phyloP scores from a whole-genome alignment of 2,888 invertebrate species.

The Sabellastarte sp. region DNA sequence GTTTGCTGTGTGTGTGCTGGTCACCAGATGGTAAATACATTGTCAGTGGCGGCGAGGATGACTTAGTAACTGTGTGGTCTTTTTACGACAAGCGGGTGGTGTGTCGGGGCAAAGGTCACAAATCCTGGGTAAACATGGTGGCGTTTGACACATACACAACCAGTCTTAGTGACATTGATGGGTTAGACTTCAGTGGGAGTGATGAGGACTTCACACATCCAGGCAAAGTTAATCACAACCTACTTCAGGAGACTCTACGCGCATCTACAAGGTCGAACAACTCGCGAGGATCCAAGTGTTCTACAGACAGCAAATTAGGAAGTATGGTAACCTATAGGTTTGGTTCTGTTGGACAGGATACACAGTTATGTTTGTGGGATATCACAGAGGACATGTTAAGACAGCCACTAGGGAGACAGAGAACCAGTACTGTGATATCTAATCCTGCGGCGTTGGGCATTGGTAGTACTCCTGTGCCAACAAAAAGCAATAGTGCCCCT shows the following conservation, averaged over 20 bases:
- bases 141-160: constrained; percentile 71
- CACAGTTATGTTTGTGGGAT: constrained; percentile 97
- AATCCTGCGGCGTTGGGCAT: not conserved
- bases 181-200: constrained; percentile 61
- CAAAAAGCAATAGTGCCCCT: constrained; percentile 9
- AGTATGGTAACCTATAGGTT: constrained; percentile 72
- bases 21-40: constrained; percentile 89
- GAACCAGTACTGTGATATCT: constrained; percentile 53
- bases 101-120: constrained; percentile 95
- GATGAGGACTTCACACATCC: constrained; percentile 42
- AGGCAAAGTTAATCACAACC: constrained; percentile 5
- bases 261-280: constrained; percentile 21
- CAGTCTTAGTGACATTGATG: constrained; percentile 65
- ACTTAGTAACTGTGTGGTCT: constrained; percentile 96
- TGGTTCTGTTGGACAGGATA: constrained; percentile 96
- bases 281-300: constrained; percentile 16
- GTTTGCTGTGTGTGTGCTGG: constrained; percentile 96
- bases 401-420: constrained; percentile 65
- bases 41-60: constrained; percentile 97
- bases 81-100: constrained; percentile 88
- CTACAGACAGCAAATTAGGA: constrained; percentile 28
- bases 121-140: constrained; percentile 97
- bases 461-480: not conserved
- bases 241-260: constrained; percentile 23
- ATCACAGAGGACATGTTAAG: constrained; percentile 90